Conservation (phyloP, 2,888 invertebrate genomes). For the Lasioglossum zephyrum region DNA sequence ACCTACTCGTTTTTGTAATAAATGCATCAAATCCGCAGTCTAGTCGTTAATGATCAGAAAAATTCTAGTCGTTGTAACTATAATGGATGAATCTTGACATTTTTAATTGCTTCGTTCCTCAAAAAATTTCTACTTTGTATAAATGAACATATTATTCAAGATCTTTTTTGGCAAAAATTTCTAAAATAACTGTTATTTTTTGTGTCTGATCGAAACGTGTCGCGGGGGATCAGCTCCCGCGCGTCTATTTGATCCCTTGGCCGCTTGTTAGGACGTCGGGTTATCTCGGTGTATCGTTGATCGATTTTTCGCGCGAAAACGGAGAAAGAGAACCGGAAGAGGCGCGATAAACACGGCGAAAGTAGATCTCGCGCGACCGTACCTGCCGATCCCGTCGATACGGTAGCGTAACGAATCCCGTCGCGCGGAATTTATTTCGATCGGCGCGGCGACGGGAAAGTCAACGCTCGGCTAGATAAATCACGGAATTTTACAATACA, state of each 20-base stretch:
- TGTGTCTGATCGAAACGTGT: no score
- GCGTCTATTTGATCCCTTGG: conserved; percentile 41
- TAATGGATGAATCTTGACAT: no score
- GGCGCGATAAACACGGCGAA: conserved; percentile 37
- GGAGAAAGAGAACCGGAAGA: conserved; percentile 23
- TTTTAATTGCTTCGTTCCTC: no score
- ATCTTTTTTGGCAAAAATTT: no score
- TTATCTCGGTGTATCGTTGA: conserved; percentile 30
- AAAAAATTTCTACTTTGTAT: no score
- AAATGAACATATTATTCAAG: no score
- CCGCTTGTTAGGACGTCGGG: conserved; percentile 47
- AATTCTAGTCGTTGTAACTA: no score
- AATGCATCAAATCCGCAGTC: no score
- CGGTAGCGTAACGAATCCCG: conserved; percentile 27
- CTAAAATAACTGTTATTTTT: background rate
- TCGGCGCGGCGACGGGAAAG: conserved; percentile 38
- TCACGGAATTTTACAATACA: conserved; percentile 50
- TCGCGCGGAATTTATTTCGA: conserved; percentile 41
- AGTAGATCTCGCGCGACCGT: conserved; percentile 38
- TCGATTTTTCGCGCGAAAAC: conserved; percentile 44
- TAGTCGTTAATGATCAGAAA: no score
- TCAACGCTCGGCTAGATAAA: conserved; percentile 49
- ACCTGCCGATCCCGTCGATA: conserved; percentile 29
- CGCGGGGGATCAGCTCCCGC: conserved; percentile 44
- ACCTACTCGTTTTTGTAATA: no score